Base-by-base conservation (phyloP, 2,888 invertebrate genomes). In the Clusia tigrina region DNA sequence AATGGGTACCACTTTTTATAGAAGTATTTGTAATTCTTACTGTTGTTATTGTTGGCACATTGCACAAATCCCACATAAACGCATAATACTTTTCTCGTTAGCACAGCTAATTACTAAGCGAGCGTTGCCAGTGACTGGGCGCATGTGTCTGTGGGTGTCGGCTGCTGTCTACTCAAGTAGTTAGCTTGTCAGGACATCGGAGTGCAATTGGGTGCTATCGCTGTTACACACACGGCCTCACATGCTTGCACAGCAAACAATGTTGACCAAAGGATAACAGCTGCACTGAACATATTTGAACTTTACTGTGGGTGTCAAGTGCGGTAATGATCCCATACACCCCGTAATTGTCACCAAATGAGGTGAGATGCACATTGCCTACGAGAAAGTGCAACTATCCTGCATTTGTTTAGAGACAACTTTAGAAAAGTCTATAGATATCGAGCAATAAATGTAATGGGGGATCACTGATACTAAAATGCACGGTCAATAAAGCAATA, bases 41-140 rank as follows among this genome's bases (percentile, higher is more conserved):
- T 48, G 48, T 48, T 48, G 48, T 48, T 48, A 5, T 18, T 48
- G 48, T 48, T 48, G 22, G 22, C 48, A 48, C 48, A 22, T 20
- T 48, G 18, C 48, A 6, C 48, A 48, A 48, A 48, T 48, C 48
- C 48, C 48, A 20, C 48, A 48, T 22, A 22, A 15, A 20, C 48
- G 22, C 22, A 48, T 48, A 48, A 71, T 79, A 78, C 73, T 78
- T 78, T 79, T 76, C 78, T 78, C 78, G 77, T 79, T 78, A 78
- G 77, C 73, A 71, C 71, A 78, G 76, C 79, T 78, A 78, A 78
- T 78, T 78, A 79, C 74, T n/a, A n/a, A n/a, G n/a, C 68, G 60
- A 54, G 38, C 73, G 73, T 76, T 76, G 77, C 78, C 48, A 48
- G 48, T 22, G 22, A 2, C 20, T 48, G 38, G 54, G 58, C 22